A percentile compares a stretch with the other conserved stretches of the same genome.
phyloP scores from a whole-genome alignment of 2,113 vertebrate species.

The Columbina picui region DNA sequence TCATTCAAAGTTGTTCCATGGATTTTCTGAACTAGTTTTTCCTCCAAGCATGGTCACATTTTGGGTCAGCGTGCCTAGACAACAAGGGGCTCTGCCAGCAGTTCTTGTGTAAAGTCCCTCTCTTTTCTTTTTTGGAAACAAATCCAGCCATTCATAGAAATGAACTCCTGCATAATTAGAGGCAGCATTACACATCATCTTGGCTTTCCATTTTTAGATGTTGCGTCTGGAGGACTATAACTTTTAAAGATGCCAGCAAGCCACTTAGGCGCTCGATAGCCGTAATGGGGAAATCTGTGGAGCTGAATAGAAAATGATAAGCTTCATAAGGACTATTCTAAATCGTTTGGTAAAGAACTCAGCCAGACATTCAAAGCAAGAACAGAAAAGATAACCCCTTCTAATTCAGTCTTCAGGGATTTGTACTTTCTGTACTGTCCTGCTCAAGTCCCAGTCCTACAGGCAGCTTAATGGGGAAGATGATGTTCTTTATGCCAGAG shows the following conservation, averaged over 20 bases:
- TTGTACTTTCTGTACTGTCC: not conserved
- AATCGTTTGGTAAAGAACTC: slow-evolving; percentile 4
- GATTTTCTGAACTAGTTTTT: slow-evolving; percentile 23
- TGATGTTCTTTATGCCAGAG: not conserved
- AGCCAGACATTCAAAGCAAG: not conserved
- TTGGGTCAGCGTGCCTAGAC: slow-evolving; percentile 58
- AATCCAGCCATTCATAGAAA: slow-evolving; percentile 58
- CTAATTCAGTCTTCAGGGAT: not conserved
- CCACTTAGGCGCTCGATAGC: slow-evolving; percentile 60
- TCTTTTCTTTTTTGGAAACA: not conserved
- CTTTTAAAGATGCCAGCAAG: slow-evolving; percentile 65
- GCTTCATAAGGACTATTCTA: slow-evolving; percentile 40
- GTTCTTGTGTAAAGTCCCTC: slow-evolving; percentile 1
- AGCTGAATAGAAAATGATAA: slow-evolving; percentile 60
- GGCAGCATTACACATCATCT: slow-evolving; percentile 15
- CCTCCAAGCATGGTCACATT: slow-evolving; percentile 16
- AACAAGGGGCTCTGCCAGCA: slow-evolving; percentile 21
- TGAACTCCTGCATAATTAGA: slow-evolving; percentile 51
- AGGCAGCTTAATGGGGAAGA: not conserved
- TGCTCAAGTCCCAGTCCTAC: not conserved
- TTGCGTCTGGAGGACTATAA: slow-evolving; percentile 50
- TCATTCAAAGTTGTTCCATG: not conserved
- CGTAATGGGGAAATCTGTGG: slow-evolving; percentile 51
- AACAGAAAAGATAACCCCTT: not conserved
- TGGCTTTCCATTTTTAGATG: slow-evolving; percentile 59